phyloP scores from a whole-genome alignment of 2,888 invertebrate species.

The Carterocephalus palaemon region DNA sequence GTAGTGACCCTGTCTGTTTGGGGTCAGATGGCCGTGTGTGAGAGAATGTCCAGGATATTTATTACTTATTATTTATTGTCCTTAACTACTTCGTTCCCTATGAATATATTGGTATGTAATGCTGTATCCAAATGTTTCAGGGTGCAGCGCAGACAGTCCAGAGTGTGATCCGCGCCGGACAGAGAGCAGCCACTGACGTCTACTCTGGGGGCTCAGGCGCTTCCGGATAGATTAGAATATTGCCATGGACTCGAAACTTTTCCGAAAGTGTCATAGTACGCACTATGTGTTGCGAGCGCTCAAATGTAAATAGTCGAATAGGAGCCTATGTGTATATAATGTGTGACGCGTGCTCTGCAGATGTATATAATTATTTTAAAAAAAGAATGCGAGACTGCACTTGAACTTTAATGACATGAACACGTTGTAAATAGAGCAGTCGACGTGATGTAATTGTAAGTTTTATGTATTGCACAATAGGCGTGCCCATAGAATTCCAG shows the following conservation, averaged over 20 bases:
- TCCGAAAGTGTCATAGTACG: conserved; percentile 74
- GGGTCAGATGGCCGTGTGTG: too few species aligned
- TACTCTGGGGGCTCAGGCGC: conserved; percentile 70
- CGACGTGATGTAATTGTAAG: too few species aligned
- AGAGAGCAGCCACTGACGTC: conserved; percentile 70
- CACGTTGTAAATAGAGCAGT: too few species aligned
- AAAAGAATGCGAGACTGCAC: neutral
- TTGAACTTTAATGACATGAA: too few species aligned
- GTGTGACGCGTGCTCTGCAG: conserved; percentile 8
- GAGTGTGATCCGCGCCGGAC: conserved; percentile 80
- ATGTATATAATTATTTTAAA: neutral
- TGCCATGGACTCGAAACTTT: conserved; percentile 61
- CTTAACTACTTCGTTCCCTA: too few species aligned
- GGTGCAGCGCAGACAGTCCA: conserved; percentile 86
- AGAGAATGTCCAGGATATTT: too few species aligned
- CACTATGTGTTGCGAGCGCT: conserved; percentile 73
- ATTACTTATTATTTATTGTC: too few species aligned
- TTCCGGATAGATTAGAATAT: conserved; percentile 44
- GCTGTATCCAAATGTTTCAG: conserved; percentile 70
- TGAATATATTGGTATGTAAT: too few species aligned
- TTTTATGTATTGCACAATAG: too few species aligned
- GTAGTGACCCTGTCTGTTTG: too few species aligned
- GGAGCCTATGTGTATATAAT: conserved; percentile 21
- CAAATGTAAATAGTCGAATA: conserved; percentile 50
- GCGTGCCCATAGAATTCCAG: too few species aligned